Conservation (phyloP, 2,888 invertebrate species). For the Himalopsyche kuldschensis region DNA sequence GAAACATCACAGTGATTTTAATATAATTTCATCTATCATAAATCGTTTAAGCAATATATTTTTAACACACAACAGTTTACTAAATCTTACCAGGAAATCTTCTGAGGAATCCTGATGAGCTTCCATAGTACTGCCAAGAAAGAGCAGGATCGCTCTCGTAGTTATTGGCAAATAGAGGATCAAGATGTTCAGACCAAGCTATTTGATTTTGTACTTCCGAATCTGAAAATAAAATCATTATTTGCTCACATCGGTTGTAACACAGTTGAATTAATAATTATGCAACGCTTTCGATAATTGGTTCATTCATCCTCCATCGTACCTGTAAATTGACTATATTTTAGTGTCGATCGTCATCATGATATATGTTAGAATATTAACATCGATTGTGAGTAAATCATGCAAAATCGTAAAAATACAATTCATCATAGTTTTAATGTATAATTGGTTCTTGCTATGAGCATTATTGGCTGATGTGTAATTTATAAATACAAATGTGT, state of each 20-base stretch:
- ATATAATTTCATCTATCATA: background rate
- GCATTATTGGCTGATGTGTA: no score
- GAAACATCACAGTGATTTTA: background rate
- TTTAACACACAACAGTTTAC: background rate
- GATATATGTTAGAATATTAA: no score
- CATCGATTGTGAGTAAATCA: no score
- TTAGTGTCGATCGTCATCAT: no score
- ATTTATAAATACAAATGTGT: no score
- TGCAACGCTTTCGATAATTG: no score
- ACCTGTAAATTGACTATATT: no score
- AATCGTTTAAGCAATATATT: background rate
- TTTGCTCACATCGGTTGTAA: background rate
- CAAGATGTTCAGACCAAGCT: constrained; percentile 92
- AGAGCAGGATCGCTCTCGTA: constrained; percentile 86
- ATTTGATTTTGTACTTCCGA: constrained; percentile 84
- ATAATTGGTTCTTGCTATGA: no score
- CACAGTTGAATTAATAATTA: no score
- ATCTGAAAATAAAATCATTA: constrained; percentile 54
- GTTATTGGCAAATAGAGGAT: constrained; percentile 86
- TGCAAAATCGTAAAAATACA: no score
- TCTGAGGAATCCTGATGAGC: constrained; percentile 91
- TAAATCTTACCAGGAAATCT: constrained; percentile 81
- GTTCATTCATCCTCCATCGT: no score
- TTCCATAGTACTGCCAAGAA: constrained; percentile 99
- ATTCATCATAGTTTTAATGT: no score